phyloP scores from a whole-genome alignment of 2,888 invertebrate species.

The Drosophila mimica region DNA sequence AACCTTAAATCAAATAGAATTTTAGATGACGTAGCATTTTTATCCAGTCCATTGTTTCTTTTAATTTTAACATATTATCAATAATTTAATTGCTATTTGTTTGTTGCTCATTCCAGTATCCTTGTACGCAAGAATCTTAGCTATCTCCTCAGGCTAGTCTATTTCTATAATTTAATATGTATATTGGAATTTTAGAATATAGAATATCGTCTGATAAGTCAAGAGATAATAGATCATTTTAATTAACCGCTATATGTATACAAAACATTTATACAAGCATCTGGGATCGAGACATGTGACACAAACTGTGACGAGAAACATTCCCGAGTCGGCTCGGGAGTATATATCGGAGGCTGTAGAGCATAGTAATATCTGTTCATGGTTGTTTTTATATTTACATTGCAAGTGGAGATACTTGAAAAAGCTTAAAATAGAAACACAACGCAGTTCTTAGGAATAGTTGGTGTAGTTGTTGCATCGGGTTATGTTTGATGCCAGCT shows the following conservation, averaged over 20 bases:
- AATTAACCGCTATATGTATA: not conserved
- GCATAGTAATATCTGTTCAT: not conserved
- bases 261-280: not conserved
- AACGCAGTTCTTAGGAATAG: not conserved
- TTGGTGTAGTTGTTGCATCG: not conserved
- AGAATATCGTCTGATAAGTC: not conserved
- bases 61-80: not conserved
- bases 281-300: too few species aligned
- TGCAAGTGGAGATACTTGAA: not conserved
- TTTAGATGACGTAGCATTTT: too few species aligned
- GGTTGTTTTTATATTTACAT: constrained; percentile 17
- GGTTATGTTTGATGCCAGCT: constrained; percentile 37
- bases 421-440: not conserved
- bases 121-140: not conserved
- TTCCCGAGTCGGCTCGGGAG: not conserved
- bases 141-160: not conserved
- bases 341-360: not conserved
- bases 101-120: not conserved
- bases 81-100: not conserved
- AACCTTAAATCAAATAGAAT: not conserved
- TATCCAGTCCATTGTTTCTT: not conserved
- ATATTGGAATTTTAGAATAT: not conserved
- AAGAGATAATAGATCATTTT: not conserved
- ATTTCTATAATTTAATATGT: too few species aligned
- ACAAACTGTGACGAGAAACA: not conserved